Conservation (phyloP, 2,888 invertebrate genomes). For the Plemyria rubiginata region DNA sequence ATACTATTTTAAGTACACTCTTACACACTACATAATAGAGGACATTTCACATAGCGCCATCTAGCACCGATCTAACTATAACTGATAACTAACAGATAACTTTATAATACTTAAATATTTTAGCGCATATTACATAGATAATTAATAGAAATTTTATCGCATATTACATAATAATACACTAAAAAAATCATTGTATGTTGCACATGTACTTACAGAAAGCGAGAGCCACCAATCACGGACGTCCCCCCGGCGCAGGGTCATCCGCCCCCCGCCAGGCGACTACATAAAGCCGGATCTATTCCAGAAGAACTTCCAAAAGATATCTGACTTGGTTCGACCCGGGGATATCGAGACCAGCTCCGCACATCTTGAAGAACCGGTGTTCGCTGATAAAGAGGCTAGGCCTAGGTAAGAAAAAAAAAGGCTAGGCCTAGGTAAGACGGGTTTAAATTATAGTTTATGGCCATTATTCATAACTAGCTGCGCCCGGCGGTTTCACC, state of each 20-base stretch:
- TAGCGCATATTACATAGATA: too few relatives aligned
- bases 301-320: conserved; percentile 81
- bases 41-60: too few relatives aligned
- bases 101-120: too few relatives aligned
- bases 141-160: too few relatives aligned
- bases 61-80: too few relatives aligned
- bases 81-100: too few relatives aligned
- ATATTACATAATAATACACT: too few relatives aligned
- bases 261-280: conserved; percentile 84
- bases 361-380: conserved; percentile 60
- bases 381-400: conserved; percentile 60
- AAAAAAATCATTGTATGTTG: too few relatives aligned
- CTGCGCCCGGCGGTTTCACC: too few relatives aligned
- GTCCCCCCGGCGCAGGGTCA: conserved; percentile 75
- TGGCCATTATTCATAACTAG: too few relatives aligned
- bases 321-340: conserved; percentile 74
- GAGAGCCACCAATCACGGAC: conserved; percentile 54
- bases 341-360: conserved; percentile 64
- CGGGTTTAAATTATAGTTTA: neutral
- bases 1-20: too few relatives aligned
- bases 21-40: too few relatives aligned
- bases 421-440: conserved; percentile 69
- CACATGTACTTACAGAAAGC: conserved; percentile 48
- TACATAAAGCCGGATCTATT: conserved; percentile 86
- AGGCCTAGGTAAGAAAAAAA: conserved; percentile 71